A percentile compares a stretch with the other conserved stretches of the same genome.
Evolutionary conservation across 2,888 invertebrate genomes (phyloP).

Genomic region (Rhyacophila evoluta): DNA sequence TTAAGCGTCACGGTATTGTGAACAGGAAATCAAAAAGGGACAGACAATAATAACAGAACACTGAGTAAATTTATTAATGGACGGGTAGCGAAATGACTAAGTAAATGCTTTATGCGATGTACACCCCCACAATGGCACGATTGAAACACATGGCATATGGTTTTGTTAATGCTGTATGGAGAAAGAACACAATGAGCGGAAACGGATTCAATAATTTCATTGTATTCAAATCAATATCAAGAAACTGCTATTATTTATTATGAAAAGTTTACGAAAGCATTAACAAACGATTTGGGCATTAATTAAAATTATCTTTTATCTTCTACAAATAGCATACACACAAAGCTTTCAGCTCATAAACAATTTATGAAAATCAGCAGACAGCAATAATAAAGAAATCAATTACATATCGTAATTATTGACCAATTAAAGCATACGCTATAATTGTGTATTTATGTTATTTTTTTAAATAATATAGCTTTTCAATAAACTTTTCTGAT

Average conservation of each 20-base stretch:
- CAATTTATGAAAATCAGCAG: too few relatives aligned
- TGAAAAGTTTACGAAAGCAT: not conserved
- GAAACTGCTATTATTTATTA: not conserved
- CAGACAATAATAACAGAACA: constrained; percentile 49
- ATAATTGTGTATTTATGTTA: too few relatives aligned
- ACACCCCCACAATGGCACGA: constrained; percentile 22
- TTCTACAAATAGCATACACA: too few relatives aligned
- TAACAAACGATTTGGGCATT: too few relatives aligned
- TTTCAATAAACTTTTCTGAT: too few relatives aligned
- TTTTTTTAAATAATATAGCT: too few relatives aligned
- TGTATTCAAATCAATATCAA: not conserved
- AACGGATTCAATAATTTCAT: not conserved
- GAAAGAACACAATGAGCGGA: constrained; percentile 19
- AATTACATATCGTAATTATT: too few relatives aligned
- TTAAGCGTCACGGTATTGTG: constrained; percentile 44
- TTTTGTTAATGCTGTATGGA: not conserved
- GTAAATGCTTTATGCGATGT: constrained; percentile 44
- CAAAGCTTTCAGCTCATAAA: too few relatives aligned
- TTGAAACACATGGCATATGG: constrained; percentile 22
- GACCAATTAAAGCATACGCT: too few relatives aligned
- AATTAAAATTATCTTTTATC: too few relatives aligned
- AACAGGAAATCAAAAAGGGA: constrained; percentile 53
- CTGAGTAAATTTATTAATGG: constrained; percentile 52
- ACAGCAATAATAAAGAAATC: too few relatives aligned
- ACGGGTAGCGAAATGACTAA: constrained; percentile 49